Percentiles rank a stretch among this genome's conserved stretches.
Conservation (phyloP, 2,113 vertebrate species). For the Protobothrops mucrosquamatus region DNA sequence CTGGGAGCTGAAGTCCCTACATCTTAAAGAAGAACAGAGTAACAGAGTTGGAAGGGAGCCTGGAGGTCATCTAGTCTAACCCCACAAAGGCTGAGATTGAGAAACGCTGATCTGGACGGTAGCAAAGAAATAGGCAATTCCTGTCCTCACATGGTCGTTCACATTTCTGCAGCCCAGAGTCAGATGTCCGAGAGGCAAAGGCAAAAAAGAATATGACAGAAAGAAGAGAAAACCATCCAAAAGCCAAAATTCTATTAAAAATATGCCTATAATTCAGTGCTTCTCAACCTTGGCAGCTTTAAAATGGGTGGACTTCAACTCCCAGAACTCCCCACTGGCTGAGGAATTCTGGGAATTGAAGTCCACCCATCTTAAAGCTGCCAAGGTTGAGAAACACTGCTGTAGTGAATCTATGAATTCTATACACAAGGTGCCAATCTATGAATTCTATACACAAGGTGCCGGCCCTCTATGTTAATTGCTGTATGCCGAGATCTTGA, state of each 20-base stretch:
- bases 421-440: background rate
- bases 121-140: background rate
- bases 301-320: no score
- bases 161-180: background rate
- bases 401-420: background rate
- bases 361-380: no score
- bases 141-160: background rate
- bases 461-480: background rate
- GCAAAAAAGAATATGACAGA: background rate
- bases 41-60: background rate
- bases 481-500: no score
- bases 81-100: background rate
- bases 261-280: background rate
- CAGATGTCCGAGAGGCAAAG: background rate
- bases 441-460: background rate
- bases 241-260: background rate
- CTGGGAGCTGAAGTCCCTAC: background rate
- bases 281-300: no score
- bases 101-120: background rate
- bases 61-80: background rate
- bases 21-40: background rate
- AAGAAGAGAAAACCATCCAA: background rate
- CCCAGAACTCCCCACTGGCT: no score
- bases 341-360: no score
- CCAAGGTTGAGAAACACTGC: no score